phyloP scores from a whole-genome alignment of 2,797 vertebrate genomes.

The Lerista edwardsae region DNA sequence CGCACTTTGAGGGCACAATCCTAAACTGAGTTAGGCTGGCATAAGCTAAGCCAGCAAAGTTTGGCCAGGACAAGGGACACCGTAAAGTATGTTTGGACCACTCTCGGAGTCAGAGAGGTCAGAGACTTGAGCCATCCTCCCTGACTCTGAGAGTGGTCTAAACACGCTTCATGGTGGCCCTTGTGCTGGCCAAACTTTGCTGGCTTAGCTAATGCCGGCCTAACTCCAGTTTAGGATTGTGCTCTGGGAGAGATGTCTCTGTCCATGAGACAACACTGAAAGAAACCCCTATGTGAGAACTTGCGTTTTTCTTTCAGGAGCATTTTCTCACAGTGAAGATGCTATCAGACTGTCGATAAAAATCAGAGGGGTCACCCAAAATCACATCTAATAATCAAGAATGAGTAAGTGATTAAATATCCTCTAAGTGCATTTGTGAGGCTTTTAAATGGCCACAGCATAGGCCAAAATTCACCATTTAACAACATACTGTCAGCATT shows the following conservation, averaged over 20 bases:
- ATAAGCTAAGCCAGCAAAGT: no score
- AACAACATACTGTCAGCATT: not conserved
- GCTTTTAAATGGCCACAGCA: constrained; percentile 11
- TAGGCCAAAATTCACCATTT: constrained; percentile 22
- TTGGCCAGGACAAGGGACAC: no score
- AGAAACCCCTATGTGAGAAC: not conserved
- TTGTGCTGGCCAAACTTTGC: no score
- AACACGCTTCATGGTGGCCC: no score
- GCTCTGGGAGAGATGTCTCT: not conserved
- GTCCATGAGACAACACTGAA: not conserved
- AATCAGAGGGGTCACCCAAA: not conserved
- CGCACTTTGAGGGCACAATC: no score
- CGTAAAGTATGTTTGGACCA: no score
- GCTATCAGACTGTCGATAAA: not conserved
- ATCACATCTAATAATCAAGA: constrained; percentile 13
- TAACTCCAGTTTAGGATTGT: no score
- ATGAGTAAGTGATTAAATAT: constrained; percentile 16
- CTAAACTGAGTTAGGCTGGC: no score
- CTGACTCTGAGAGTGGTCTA: no score
- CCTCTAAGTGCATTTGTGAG: constrained; percentile 7
- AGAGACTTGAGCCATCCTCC: no score
- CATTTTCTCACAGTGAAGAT: not conserved
- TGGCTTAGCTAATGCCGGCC: no score
- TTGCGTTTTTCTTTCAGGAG: not conserved
- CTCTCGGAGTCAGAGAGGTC: no score